Base-by-base conservation (phyloP, 2,113 vertebrate species). In the Osmerus mordax region DNA sequence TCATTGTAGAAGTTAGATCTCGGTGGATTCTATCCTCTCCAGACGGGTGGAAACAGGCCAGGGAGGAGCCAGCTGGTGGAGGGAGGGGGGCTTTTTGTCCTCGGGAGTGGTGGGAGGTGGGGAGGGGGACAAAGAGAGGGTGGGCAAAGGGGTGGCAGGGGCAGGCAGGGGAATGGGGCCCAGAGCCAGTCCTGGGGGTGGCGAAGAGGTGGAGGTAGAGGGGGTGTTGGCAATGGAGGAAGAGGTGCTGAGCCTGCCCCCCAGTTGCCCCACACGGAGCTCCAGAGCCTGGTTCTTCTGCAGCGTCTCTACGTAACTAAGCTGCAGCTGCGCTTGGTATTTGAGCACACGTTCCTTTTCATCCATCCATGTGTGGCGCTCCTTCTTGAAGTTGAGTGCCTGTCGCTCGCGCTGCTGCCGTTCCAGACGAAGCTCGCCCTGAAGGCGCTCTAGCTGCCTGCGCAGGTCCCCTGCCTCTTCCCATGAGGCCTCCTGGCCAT, bases 241-340 rank as follows among this genome's bases (percentile, higher is more conserved):
- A 52, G 62, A 21, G 79, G 75, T 56, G 78, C 88, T 62, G 81
- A 0, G 78, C 91, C 72, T 84, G 82, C 83, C 28, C 80, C 91
- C 88, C 23, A 94, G 5, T 82, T 94, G 87, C 79, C 88, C 82
- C 78, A 94, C 89, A n/a, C 87, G 83, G 69, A 94, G 91, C 84
- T 95, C 95, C 83, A 96, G 87, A n/a, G 93, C 91, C 82, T 96
- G 95, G 84, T 95, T 96, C 86, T 94, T 95, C 91, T 96, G 95
- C 80, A 95, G 94, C 93, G 95, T 95, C 88, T 96, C 95, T 83
- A 96, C 95, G 0, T 96, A 96, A 83, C 94, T 96, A 72, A 96
- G 90, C 84, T 96, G 95, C 75, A 96, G 87, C 85, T 96, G 95
- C 74, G 95, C 95, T 90, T 96, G 94, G 80, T 96, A 96, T 80